Base-by-base conservation (phyloP, 2,888 invertebrate genomes). In the Cryptocheilus praepositus region DNA sequence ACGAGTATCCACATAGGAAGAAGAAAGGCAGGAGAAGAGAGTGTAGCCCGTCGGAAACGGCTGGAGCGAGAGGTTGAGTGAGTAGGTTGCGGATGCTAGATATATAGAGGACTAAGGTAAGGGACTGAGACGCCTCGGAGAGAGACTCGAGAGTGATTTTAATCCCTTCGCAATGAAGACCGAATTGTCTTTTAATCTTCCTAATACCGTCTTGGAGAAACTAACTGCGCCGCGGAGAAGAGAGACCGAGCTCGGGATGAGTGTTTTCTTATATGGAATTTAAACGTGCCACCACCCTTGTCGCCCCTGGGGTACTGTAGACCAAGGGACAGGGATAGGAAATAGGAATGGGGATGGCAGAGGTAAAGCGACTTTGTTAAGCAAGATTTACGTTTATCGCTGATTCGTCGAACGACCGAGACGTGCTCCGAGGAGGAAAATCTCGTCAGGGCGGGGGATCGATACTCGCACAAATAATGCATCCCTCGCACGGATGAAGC, bases 141-240 rank as follows among this genome's bases (percentile, higher is more conserved):
- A 54, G 46, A 56, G 62, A 56, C 55, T 54, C 44, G 46, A 64
- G 64, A 72, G 61, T 67, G 70, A 69, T 70, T 78, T 78, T 73
- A 80, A 80, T 80, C 76, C 70, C 36, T 36, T 49, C 49, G 66
- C 58, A 76, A 74, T 59, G 76, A 80, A 61, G 58, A 70, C 60
- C 53, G 65, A 81, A 79, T 73, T 76, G 76, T 77, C 66, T 60
- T 72, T 73, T 79, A 81, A 81, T 72, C 81, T 73, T 65, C 57
- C 71, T 67, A 67, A 73, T 65, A n/a, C 61, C 59, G 52, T 64
- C 61, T 43, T 54, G 51, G 53, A 58, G 56, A 53, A 57, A 74
- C 60, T 61, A 61, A 71, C 73, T 67, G 60, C 54, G 58, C 57
- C 28, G 44, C 28, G 21, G 8, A 28, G 56, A 36, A 43, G 44